phyloP scores from a whole-genome alignment of 2,888 invertebrate genomes.

The Eristalis tenax region DNA sequence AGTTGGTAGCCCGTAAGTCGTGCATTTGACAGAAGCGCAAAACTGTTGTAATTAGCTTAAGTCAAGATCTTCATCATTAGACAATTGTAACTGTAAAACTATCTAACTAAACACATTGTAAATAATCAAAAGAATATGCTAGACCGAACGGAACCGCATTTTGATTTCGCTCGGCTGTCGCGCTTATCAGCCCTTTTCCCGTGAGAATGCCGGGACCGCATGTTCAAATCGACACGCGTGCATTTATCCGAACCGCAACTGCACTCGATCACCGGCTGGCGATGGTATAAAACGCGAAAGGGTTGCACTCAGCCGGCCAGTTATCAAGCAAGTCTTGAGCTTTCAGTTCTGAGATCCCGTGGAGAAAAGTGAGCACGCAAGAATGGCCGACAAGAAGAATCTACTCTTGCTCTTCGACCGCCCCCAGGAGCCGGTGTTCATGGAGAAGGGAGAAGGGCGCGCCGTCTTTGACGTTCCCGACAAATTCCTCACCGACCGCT shows the following conservation, averaged over 20 bases:
- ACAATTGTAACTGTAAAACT: conserved; percentile 37
- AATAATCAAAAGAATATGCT: conserved; percentile 55
- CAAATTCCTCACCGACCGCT: conserved; percentile 84
- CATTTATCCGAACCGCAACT: neutral
- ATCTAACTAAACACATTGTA: conserved; percentile 44
- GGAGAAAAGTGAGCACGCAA: neutral
- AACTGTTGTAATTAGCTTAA: neutral
- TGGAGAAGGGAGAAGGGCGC: conserved; percentile 86
- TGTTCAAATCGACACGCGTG: neutral
- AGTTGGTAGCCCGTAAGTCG: neutral
- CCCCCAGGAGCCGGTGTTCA: conserved; percentile 89
- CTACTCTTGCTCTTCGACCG: conserved; percentile 87
- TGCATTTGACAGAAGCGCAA: neutral
- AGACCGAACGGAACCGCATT: conserved; percentile 26
- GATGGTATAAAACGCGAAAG: neutral
- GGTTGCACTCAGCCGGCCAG: neutral
- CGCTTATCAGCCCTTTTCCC: neutral
- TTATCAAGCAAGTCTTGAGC: neutral
- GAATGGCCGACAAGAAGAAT: conserved; percentile 82
- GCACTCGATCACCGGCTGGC: neutral
- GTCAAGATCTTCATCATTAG: conserved; percentile 22
- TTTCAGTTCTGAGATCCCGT: neutral
- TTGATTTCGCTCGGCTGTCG: neutral
- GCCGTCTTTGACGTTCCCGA: conserved; percentile 85
- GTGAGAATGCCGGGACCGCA: neutral